phyloP scores from a whole-genome alignment of 1,140 invertebrate genomes.

The Dendrolimus punctatus region DNA sequence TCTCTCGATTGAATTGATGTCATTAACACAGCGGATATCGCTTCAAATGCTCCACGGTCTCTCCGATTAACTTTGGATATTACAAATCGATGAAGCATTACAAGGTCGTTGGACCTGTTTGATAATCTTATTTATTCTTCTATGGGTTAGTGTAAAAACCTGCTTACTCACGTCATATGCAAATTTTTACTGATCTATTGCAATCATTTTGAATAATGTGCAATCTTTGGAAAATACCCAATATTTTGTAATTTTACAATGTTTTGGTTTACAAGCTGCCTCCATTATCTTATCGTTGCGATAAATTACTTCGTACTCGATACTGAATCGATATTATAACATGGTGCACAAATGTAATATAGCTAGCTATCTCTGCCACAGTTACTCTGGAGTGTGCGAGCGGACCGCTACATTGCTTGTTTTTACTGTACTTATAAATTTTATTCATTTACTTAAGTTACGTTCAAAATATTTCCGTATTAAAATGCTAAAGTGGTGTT shows the following conservation, averaged over 20 bases:
- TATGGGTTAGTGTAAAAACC: too few species aligned
- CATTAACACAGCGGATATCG: constrained; percentile 20
- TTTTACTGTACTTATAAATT: constrained; percentile 23
- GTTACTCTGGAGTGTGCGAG: constrained; percentile 48
- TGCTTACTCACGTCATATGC: too few species aligned
- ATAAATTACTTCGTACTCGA: constrained; percentile 58
- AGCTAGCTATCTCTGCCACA: constrained; percentile 32
- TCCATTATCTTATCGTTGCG: constrained; percentile 56
- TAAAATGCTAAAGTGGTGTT: not conserved
- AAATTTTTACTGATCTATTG: too few species aligned
- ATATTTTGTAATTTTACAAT: constrained; percentile 24
- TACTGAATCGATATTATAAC: constrained; percentile 54
- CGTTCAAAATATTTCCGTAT: constrained; percentile 1
- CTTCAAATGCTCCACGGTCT: not conserved
- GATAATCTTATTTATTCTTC: constrained; percentile 11
- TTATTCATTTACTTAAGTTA: constrained; percentile 11
- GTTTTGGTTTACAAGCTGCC: constrained; percentile 19
- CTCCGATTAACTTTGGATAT: constrained; percentile 19
- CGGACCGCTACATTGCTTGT: constrained; percentile 29
- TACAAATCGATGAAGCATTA: constrained; percentile 15
- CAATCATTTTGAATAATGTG: constrained; percentile 3
- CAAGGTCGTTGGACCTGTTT: constrained; percentile 36
- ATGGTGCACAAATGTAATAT: constrained; percentile 32
- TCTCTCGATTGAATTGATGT: constrained; percentile 24
- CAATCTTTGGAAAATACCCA: constrained; percentile 13